Conservation (phyloP, 2,797 vertebrate genomes). For the Peromyscus attwateri region DNA sequence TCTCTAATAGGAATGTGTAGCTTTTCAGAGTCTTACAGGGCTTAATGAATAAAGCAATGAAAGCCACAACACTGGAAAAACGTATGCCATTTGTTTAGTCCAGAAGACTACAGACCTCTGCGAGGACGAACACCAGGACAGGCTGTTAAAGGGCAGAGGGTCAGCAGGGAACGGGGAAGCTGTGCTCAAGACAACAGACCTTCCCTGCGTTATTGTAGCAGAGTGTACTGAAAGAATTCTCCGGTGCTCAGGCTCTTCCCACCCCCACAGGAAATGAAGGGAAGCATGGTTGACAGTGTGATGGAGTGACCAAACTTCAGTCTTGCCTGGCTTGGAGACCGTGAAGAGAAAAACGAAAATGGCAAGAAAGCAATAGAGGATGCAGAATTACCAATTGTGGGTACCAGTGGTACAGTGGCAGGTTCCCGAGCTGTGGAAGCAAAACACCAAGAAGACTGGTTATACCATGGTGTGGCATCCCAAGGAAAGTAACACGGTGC, state of each 20-base stretch:
- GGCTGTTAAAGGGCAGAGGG: not conserved
- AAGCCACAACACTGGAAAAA: not conserved
- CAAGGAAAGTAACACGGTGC: not conserved
- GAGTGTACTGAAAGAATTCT: conserved; percentile 27
- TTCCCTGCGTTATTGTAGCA: conserved; percentile 2
- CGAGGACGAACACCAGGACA: not conserved
- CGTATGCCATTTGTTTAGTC: not conserved
- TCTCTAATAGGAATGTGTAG: conserved; percentile 46
- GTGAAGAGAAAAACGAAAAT: not conserved
- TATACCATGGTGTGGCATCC: not conserved
- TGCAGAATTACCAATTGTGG: conserved; percentile 64
- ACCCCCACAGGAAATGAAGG: conserved; percentile 2
- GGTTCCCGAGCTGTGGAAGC: conserved; percentile 67
- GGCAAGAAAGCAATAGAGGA: not conserved
- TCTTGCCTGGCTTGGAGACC: not conserved
- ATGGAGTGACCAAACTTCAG: not conserved
- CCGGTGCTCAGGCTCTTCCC: conserved; percentile 14
- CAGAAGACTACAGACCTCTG: not conserved
- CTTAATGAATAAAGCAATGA: conserved; percentile 27
- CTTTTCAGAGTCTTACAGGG: conserved; percentile 22
- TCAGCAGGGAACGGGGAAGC: conserved; percentile 32
- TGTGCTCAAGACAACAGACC: conserved; percentile 18
- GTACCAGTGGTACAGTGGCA: not conserved
- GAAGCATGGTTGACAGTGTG: not conserved
- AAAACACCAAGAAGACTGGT: conserved; percentile 60